Conservation (phyloP, 2,888 invertebrate genomes). For the Pogonocherus hispidulus region DNA sequence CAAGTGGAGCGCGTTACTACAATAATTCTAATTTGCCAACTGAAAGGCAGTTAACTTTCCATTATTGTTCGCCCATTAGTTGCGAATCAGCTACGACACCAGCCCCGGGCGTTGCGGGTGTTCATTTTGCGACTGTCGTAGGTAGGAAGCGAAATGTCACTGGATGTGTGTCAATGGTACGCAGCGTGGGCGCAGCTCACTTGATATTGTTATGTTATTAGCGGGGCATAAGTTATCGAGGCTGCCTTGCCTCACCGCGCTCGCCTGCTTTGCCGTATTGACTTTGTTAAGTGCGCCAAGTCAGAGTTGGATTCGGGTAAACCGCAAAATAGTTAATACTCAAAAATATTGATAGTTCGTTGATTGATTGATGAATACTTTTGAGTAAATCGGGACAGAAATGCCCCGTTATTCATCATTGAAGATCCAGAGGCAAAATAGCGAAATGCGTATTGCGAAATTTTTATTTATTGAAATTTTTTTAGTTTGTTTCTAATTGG, state of each 20-base stretch:
- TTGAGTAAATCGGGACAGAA: no score
- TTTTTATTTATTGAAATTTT: no score
- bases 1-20: no score
- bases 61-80: constrained; percentile 36
- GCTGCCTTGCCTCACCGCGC: constrained; percentile 56
- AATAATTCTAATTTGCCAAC: constrained; percentile 39
- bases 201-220: constrained; percentile 63
- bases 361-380: no score
- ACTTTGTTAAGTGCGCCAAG: constrained; percentile 11
- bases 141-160: constrained; percentile 47
- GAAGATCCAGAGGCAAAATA: no score
- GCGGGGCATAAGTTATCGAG: constrained; percentile 61
- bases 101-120: constrained; percentile 29
- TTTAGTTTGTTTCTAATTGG: no score
- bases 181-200: constrained; percentile 44
- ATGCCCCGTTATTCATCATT: no score
- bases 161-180: constrained; percentile 47
- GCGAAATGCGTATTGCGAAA: no score
- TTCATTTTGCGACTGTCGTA: constrained; percentile 50
- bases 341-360: no score
- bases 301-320: not conserved
- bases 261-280: not conserved
- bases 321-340: not conserved
- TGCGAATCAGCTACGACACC: not conserved
- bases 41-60: constrained; percentile 40